Evolutionary conservation across 2,888 invertebrate species (phyloP).

Genomic region (Malthinus flaveolus): DNA sequence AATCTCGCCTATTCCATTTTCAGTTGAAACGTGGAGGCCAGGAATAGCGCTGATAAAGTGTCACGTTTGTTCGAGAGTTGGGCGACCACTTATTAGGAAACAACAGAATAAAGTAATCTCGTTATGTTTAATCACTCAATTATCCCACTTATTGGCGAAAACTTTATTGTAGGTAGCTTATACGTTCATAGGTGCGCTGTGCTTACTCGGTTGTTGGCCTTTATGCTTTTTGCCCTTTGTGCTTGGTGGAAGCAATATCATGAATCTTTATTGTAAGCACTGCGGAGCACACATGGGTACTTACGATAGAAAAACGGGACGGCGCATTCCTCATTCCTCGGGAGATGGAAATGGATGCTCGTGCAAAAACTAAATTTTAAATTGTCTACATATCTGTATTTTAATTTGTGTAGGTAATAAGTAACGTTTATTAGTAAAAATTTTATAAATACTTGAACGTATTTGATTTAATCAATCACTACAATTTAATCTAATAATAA

Average conservation of each 20-base stretch:
- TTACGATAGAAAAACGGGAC: conserved; percentile 43
- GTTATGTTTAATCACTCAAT: conserved; percentile 10
- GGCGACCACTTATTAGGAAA: conserved; percentile 47
- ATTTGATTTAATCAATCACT: neutral
- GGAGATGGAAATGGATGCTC: neutral
- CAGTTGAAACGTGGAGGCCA: conserved; percentile 50
- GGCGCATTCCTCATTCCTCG: too few species aligned
- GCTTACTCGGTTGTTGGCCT: conserved; percentile 51
- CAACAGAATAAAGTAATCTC: conserved; percentile 47
- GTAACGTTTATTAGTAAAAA: too few species aligned
- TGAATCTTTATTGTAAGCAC: conserved; percentile 54
- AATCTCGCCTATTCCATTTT: neutral
- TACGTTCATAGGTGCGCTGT: conserved; percentile 46
- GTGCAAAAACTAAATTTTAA: too few species aligned
- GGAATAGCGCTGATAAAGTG: conserved; percentile 42
- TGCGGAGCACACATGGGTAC: conserved; percentile 56
- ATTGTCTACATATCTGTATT: too few species aligned
- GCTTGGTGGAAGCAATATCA: conserved; percentile 44
- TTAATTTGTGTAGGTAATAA: too few species aligned
- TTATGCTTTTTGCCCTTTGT: conserved; percentile 51
- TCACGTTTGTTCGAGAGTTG: conserved; percentile 41
- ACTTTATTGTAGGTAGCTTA: conserved; percentile 41
- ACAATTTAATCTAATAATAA: neutral
- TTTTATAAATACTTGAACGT: neutral
- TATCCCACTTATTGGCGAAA: conserved; percentile 1